Evolutionary conservation across 2,113 vertebrate species (phyloP), one percentile per base, ranked within the genome.

Genomic region (Esox niger): DNA sequence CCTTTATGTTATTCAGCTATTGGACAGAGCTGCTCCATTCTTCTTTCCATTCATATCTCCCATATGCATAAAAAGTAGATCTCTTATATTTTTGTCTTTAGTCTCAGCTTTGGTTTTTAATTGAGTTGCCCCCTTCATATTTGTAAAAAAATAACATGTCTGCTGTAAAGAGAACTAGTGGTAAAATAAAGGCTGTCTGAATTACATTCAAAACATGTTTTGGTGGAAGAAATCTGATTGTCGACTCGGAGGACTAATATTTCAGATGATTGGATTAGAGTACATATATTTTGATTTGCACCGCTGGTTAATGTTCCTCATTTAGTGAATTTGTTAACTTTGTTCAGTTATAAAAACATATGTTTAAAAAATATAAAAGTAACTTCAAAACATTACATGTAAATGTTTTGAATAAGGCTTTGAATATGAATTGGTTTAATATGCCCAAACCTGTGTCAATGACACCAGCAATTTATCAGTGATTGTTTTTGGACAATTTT

Each of bases 31-130:
- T n/a, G n/a, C n/a, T n/a, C n/a, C n/a, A n/a, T n/a, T n/a, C n/a
- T 87, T 87, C 84, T 74, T 38, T 76, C 62, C 54, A 70, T 61
- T 62, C 77, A 66, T 70, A 38, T 35, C 43, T 59, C 17, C 2
- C 56, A 31, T 27, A 26, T 2, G 7, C 26, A n/a, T 3, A 1
- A 15, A n/a, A 27, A 27, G 25, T 5, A 56, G 26, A 27, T 20
- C 30, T 59, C 7, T 30, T 30, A 11, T 57, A 21, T 20, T 7
- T 59, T 31, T 59, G 26, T 30, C 26, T 59, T 11, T 20, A 59
- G 27, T 4, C 27, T 59, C 27, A 30, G 25, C 56, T 17, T 59
- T 59, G 5, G 27, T 20, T 59, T 57, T 20, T 17, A 15, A 30
- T 59, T 1, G 56, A 31, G 13, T 27, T 15, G 56, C 20, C 56